Percentiles rank a stretch among this genome's conserved stretches.
Evolutionary conservation across 2,797 vertebrate genomes (phyloP).

Genomic region (Pipistrellus kuhlii): DNA sequence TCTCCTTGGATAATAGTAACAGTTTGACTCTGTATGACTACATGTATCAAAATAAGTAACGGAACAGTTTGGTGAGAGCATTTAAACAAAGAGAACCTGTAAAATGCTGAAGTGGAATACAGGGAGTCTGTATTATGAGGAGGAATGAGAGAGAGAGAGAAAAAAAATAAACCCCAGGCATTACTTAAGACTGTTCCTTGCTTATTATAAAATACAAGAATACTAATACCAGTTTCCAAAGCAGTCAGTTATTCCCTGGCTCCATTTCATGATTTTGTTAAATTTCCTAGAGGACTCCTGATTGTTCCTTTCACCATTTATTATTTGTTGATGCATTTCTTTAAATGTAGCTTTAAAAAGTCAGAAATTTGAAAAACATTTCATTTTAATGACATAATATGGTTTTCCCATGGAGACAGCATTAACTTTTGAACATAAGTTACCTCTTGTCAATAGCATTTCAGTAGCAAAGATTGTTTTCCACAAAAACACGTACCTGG

Average conservation of each 20-base stretch:
- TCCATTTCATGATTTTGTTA: constrained; percentile 54
- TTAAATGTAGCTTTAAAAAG: constrained; percentile 50
- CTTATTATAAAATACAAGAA: constrained; percentile 72
- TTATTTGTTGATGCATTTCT: constrained; percentile 59
- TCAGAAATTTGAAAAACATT: constrained; percentile 63
- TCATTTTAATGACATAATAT: constrained; percentile 70
- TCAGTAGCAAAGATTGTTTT: constrained; percentile 66
- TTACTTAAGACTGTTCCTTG: constrained; percentile 76
- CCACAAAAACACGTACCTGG: constrained; percentile 88
- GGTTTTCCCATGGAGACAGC: neutral
- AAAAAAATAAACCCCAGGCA: neutral
- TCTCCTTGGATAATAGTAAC: neutral
- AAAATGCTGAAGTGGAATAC: neutral
- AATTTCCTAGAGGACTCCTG: constrained; percentile 63
- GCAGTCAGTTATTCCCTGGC: neutral
- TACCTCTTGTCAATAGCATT: constrained; percentile 51
- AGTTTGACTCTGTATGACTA: constrained; percentile 29
- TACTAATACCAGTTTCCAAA: constrained; percentile 45
- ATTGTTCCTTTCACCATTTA: neutral
- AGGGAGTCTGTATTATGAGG: neutral
- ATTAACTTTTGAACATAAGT: neutral
- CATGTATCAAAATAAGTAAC: neutral
- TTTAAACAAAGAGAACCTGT: neutral
- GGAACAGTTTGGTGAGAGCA: neutral
- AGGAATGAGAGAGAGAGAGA: neutral